Conservation (phyloP, 1,140 invertebrate species). For the Drosophila ironensis region DNA sequence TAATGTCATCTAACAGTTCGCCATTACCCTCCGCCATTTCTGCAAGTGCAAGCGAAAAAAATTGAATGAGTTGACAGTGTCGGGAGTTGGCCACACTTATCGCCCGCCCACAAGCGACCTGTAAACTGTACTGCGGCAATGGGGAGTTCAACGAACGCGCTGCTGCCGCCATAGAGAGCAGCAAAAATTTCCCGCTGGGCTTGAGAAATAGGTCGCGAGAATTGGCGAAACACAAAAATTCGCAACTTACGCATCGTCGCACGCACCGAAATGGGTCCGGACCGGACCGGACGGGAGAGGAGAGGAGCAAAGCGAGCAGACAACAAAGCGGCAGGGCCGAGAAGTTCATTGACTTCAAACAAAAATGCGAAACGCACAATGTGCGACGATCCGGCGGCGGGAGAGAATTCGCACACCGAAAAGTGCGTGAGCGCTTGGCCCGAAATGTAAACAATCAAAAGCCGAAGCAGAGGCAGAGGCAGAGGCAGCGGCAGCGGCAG, state of each 20-base stretch:
- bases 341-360: constrained; percentile 75
- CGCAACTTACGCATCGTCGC: constrained; percentile 51
- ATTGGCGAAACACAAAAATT: constrained; percentile 33
- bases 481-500: too few species aligned
- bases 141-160: constrained; percentile 58
- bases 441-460: constrained; percentile 68
- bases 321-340: constrained; percentile 41
- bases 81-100: too few species aligned
- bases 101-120: too few species aligned
- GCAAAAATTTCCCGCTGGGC: constrained; percentile 9
- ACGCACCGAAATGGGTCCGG: constrained; percentile 34
- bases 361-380: constrained; percentile 40
- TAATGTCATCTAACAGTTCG: constrained; percentile 92
- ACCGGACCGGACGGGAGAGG: constrained; percentile 5
- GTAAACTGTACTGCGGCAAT: too few species aligned
- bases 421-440: constrained; percentile 40
- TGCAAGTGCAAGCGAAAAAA: constrained; percentile 52
- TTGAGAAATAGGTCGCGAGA: constrained; percentile 47
- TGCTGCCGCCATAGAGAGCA: too few species aligned
- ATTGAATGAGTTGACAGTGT: not conserved
- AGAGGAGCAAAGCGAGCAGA: constrained; percentile 21
- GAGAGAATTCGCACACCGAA: constrained; percentile 2
- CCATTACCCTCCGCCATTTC: constrained; percentile 96
- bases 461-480: too few species aligned
- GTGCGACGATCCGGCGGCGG: constrained; percentile 14